A percentile compares a stretch with the other conserved stretches of the same genome.
Evolutionary conservation across 2,888 invertebrate species (phyloP).

Genomic region (Ennomos quercinarius): DNA sequence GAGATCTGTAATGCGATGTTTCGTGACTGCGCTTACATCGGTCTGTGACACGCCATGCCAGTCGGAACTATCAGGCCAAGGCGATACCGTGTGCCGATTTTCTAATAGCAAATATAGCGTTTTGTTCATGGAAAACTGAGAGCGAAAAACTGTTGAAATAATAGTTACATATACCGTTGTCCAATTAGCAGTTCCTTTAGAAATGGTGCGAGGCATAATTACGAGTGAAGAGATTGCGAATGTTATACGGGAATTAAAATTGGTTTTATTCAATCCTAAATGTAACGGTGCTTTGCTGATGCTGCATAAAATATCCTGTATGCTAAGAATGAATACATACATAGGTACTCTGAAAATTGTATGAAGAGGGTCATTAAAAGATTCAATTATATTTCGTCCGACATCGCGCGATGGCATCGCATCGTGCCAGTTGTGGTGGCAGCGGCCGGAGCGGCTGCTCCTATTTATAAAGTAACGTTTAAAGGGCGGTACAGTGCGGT

Average conservation of each 20-base stretch:
- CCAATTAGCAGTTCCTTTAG: constrained; percentile 35
- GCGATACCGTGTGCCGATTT: constrained; percentile 71
- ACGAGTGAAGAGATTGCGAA: constrained; percentile 29
- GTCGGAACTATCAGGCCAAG: constrained; percentile 74
- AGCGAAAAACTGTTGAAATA: constrained; percentile 32
- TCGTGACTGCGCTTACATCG: constrained; percentile 71
- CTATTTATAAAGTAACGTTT: constrained; percentile 79
- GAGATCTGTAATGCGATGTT: constrained; percentile 45
- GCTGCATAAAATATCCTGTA: constrained; percentile 18
- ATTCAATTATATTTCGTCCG: constrained; percentile 36
- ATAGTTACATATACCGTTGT: constrained; percentile 36
- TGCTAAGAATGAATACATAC: constrained; percentile 3
- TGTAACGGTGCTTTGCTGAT: constrained; percentile 23
- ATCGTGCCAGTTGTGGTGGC: constrained; percentile 41
- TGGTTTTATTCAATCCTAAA: constrained; percentile 26
- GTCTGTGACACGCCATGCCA: constrained; percentile 76
- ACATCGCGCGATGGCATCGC: constrained; percentile 39
- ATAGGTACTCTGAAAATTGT: constrained; percentile 13
- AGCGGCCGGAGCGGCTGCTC: constrained; percentile 53
- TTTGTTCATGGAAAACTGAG: constrained; percentile 30
- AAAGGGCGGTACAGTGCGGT: constrained; percentile 73
- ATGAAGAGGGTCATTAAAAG: constrained; percentile 24
- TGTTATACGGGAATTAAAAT: constrained; percentile 20
- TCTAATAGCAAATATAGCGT: constrained; percentile 53
- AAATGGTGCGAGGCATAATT: constrained; percentile 29